Base-by-base conservation (phyloP, 2,113 vertebrate genomes). In the Poeciliopsis prolifica region DNA sequence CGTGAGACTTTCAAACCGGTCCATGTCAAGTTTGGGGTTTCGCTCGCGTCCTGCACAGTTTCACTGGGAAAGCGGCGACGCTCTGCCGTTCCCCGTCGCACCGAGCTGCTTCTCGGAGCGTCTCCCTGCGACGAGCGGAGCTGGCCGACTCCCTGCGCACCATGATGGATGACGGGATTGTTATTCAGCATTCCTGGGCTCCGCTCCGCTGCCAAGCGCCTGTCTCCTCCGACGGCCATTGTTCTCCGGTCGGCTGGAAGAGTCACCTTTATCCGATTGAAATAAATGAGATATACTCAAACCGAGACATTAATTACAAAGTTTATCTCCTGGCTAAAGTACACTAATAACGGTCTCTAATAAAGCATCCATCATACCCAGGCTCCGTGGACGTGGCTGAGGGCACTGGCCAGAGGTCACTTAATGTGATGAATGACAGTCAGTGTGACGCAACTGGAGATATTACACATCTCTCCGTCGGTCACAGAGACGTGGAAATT, bases 291-390 rank as follows among this genome's bases (percentile, higher is more conserved):
- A 94, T 92, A 92, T 94, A 92, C 90, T 92, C 88, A 92, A 94
- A 93, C 91, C 92, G 89, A 94, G 92, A 93, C 94, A 93, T 95
- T 94, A 94, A 95, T 95, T 94, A 94, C 92, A 90, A 91, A 91
- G 92, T 94, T 93, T 95, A 93, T 94, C 92, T 93, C 88, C 84
- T 82, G 78, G 92, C 90, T 92, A 93, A 94, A 93, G 88, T 91
- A 91, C 90, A 92, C 93, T 92, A 92, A 93, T 92, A 94, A 92
- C 93, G 88, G 92, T 88, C 86, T 91, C 86, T 91, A 92, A 93
- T 92, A 87, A 88, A 84, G 91, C 91, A 95, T 95, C 90, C 93
- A 94, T 95, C 93, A 95, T 86, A 81, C 84, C 84, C 75, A 64
- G 61, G 77, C 80, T 84, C 83, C 78, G 75, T 82, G 87, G 79